Base-by-base conservation (phyloP, 2,888 invertebrate species). In the Agrilus cyanescens region DNA sequence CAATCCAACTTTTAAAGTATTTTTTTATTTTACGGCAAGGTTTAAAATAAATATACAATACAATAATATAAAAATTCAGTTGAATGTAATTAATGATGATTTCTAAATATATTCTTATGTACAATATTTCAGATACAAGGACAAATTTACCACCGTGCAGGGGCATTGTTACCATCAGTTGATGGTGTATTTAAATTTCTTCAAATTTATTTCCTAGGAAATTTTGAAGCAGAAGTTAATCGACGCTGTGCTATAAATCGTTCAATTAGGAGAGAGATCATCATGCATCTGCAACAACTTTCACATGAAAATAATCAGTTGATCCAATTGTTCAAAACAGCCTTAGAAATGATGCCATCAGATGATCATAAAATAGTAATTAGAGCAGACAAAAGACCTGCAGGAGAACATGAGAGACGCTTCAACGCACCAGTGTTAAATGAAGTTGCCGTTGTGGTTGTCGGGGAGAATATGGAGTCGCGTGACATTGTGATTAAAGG, bases 281-380 rank as follows among this genome's bases (percentile, higher is more conserved):
- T 53, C 37, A 39, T 44, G 42, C 40, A 49, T 38, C 37, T 55
- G 41, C 55, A 57, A 48, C 35, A 45, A 39, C 35, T 57, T 13
- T 48, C 55, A 46, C 52, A 57, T 49, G 49, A 57, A 49, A 48
- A 56, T 36, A 55, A 62, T 52, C 41, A 50, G 41, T 57, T 59
- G 48, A 40, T 61, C 41, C 31, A 40, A 46, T 44, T 58, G 39
- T 62, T 63, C 47, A 57, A 53, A 49, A 56, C 49, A 32, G 55
- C 58, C 2, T 42, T 60, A 40, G 57, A 56, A n/a, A 45, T 18
- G 18, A 59, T 60, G 56, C 56, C 56, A 50, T 40, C 38, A 47
- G 57, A 61, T 52, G 46, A 57, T 41, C 50, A 60, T 43, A 58
- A 54, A 53, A 48, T 62, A 32, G 56, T 60, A 4, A 61, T 61